Conservation (phyloP, 2,888 invertebrate species). For the Norana najaformis region DNA sequence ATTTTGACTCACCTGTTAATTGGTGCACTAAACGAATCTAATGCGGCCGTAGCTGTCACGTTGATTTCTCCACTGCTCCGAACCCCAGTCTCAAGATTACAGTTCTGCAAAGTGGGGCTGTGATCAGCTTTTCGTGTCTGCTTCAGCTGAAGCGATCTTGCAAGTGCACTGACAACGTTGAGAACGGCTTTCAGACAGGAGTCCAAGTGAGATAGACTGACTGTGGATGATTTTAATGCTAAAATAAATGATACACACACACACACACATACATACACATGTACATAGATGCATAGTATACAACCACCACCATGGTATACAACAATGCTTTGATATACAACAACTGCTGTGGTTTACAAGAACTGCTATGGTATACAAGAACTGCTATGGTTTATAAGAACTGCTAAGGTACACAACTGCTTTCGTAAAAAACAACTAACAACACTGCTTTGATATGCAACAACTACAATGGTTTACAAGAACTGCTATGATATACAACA, state of each 20-base stretch:
- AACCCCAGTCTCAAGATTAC: background rate
- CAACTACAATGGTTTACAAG: no score
- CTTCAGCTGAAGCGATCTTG: background rate
- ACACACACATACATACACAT: background rate
- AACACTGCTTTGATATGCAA: no score
- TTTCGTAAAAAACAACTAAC: no score
- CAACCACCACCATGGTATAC: no score
- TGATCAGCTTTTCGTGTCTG: background rate
- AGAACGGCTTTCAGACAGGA: constrained; percentile 3
- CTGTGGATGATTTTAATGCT: background rate
- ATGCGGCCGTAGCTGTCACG: background rate
- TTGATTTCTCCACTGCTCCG: background rate
- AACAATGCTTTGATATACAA: no score
- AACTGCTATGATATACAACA: no score
- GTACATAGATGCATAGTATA: background rate
- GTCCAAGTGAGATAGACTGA: background rate
- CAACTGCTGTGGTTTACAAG: no score
- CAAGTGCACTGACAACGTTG: background rate
- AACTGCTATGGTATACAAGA: no score
- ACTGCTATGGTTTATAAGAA: no score
- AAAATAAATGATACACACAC: background rate
- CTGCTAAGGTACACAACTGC: no score
- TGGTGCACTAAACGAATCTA: background rate
- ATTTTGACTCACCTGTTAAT: constrained; percentile 4
- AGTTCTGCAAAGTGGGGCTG: background rate